Evolutionary conservation across 1,140 invertebrate genomes (phyloP).

Genomic region (Eufriesea mexicana): DNA sequence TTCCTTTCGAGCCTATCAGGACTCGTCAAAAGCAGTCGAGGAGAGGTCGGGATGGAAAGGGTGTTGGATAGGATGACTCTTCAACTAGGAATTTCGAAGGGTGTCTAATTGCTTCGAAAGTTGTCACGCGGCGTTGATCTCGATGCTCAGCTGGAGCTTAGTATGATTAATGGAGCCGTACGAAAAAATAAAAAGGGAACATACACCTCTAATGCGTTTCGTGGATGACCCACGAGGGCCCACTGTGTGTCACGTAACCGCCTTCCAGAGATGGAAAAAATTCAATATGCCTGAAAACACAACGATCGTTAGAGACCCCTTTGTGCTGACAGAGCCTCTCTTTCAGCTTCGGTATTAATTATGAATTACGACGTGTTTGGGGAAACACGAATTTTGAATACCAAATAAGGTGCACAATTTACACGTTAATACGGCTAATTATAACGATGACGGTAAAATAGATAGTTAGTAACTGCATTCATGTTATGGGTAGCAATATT

Average conservation of each 20-base stretch:
- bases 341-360: constrained; percentile 7
- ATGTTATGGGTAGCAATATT: too few relatives aligned
- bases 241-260: constrained; percentile 42
- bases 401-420: not conserved
- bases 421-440: constrained; percentile 2
- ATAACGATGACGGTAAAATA: not conserved
- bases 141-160: constrained; percentile 55
- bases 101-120: constrained; percentile 76
- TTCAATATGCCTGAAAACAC: constrained; percentile 8
- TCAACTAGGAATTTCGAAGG: constrained; percentile 69
- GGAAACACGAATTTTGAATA: not conserved
- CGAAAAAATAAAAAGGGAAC: constrained; percentile 36
- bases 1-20: constrained; percentile 5
- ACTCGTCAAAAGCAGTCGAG: not conserved
- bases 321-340: not conserved
- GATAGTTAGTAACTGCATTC: not conserved
- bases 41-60: too few relatives aligned
- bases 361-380: not conserved
- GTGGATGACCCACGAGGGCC: constrained; percentile 46
- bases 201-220: constrained; percentile 58
- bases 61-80: constrained; percentile 38
- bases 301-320: not conserved
- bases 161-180: constrained; percentile 62
- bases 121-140: constrained; percentile 70
- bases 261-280: not conserved